Conservation (phyloP, 2,797 vertebrate species). For the Lophotriccus pileatus region DNA sequence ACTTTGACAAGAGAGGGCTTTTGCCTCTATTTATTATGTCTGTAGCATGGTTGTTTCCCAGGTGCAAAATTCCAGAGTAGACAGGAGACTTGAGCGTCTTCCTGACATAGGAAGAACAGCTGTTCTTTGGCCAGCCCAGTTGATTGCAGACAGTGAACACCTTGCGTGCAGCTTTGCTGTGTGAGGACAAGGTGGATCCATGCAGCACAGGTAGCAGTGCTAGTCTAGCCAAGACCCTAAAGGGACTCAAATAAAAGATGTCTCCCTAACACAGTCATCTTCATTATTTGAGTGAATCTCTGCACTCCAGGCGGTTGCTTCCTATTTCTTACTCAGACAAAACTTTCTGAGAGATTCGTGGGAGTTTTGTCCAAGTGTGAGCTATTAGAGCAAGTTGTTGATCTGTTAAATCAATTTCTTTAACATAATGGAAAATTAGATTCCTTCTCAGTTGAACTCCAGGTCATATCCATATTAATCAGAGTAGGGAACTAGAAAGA, state of each 20-base stretch:
- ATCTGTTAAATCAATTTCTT: slow-evolving; percentile 29
- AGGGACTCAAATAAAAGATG: accelerated
- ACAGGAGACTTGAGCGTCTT: not conserved
- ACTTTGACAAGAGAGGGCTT: not conserved
- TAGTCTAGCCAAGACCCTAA: not conserved
- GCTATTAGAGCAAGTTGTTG: not conserved
- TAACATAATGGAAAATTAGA: not conserved
- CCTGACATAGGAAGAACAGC: not conserved
- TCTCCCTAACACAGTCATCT: not conserved
- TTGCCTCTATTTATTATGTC: not conserved
- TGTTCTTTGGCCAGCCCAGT: not conserved
- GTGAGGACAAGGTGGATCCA: not conserved
- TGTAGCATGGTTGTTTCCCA: not conserved
- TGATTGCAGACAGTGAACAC: accelerated
- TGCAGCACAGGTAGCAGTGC: not conserved
- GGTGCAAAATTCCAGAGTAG: not conserved
- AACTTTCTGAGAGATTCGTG: not conserved
- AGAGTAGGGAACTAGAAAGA: not conserved
- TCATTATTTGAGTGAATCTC: not conserved
- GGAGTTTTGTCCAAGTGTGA: not conserved
- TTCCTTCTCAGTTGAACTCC: not conserved
- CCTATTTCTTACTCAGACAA: not conserved
- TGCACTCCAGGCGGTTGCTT: accelerated
- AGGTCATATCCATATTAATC: not conserved
- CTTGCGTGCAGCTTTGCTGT: not conserved